Conservation (phyloP, 2,113 vertebrate genomes). For the Hippocampus mohnikei region DNA sequence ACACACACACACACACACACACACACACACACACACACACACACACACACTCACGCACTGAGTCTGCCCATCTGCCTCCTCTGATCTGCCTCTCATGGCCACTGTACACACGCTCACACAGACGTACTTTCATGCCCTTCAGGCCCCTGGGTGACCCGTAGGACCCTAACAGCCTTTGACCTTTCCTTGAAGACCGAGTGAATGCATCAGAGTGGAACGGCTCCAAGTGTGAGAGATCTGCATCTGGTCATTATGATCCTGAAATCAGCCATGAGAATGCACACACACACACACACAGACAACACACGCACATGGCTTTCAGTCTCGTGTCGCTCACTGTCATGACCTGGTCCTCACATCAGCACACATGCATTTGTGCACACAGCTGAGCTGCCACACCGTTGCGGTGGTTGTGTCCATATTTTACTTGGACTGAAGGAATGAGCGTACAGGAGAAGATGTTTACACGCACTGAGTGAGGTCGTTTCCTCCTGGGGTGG, state of each 20-base stretch:
- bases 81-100: constrained; percentile 56
- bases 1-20: constrained; percentile 21
- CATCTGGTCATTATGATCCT: constrained; percentile 54
- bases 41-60: constrained; percentile 18
- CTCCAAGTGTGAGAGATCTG: constrained; percentile 59
- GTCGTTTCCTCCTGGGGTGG: constrained; percentile 33
- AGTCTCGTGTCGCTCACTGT: constrained; percentile 15
- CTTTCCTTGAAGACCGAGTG: constrained; percentile 54
- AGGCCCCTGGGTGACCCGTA: constrained; percentile 54
- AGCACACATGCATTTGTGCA: constrained; percentile 21
- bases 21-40: constrained; percentile 20
- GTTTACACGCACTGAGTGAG: constrained; percentile 8
- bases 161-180: constrained; percentile 55
- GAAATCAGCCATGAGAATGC: constrained; percentile 36
- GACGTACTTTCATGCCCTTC: constrained; percentile 17
- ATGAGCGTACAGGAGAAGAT: constrained; percentile 15
- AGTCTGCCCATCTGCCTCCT: constrained; percentile 51
- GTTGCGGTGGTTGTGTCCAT: background rate
- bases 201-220: constrained; percentile 48
- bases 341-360: constrained; percentile 8
- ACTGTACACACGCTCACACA: constrained; percentile 45
- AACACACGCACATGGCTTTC: constrained; percentile 7
- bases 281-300: constrained; percentile 30
- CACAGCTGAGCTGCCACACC: constrained; percentile 23
- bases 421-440: constrained; percentile 6